Evolutionary conservation across 2,888 invertebrate genomes (phyloP).

Genomic region (Lithodes maja): DNA sequence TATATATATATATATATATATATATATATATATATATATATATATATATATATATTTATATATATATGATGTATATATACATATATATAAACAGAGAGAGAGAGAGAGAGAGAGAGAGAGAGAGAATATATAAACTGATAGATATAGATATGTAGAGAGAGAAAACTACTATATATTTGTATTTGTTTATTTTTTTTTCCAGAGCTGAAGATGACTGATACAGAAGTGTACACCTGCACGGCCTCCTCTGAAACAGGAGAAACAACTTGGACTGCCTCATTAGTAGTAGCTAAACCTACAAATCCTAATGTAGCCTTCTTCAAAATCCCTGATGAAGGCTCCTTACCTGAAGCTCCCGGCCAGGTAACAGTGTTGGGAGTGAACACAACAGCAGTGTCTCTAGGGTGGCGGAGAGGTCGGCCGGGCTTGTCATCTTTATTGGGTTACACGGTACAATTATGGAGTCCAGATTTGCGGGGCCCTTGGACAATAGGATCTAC

Average conservation of each 20-base stretch:
- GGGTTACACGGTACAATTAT: constrained; percentile 83
- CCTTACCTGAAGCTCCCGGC: constrained; percentile 86
- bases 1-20: no score
- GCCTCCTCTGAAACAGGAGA: constrained; percentile 86
- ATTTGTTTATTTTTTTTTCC: neutral
- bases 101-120: no score
- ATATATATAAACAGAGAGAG: no score
- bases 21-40: no score
- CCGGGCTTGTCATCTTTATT: constrained; percentile 88
- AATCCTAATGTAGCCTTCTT: constrained; percentile 75
- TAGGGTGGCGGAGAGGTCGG: constrained; percentile 89
- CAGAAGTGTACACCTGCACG: constrained; percentile 88
- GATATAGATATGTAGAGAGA: no score
- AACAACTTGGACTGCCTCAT: constrained; percentile 77
- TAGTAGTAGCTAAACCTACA: constrained; percentile 79
- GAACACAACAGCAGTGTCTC: constrained; percentile 83
- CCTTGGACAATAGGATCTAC: constrained; percentile 60
- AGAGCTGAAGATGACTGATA: constrained; percentile 81
- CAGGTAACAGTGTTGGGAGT: constrained; percentile 83
- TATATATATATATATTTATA: no score
- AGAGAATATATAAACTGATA: no score
- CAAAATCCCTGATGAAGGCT: constrained; percentile 75
- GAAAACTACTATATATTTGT: no score
- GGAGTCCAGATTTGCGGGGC: constrained; percentile 69
- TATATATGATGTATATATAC: no score